Conservation (phyloP, 2,797 vertebrate genomes). For the Coccyzus lansbergi region DNA sequence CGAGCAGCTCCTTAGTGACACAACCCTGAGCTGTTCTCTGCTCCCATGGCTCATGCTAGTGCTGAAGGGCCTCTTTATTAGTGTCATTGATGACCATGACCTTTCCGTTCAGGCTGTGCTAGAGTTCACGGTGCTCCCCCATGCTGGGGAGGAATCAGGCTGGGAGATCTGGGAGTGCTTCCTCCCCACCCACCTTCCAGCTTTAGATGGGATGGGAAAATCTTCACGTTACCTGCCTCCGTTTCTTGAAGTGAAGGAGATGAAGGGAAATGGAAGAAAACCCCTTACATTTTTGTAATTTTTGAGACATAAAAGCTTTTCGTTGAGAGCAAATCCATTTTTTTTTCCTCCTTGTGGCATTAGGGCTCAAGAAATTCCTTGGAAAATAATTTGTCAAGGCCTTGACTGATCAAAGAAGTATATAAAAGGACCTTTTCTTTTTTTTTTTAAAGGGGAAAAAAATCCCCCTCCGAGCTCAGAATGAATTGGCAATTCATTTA, state of each 20-base stretch:
- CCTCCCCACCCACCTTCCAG: not conserved
- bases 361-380: slow-evolving; percentile 77
- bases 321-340: slow-evolving; percentile 57
- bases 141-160: accelerated
- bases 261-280: slow-evolving; percentile 33
- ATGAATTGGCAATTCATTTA: slow-evolving; percentile 82
- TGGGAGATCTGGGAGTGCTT: not conserved
- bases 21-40: not conserved
- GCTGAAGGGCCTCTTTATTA: slow-evolving; percentile 18
- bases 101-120: slow-evolving; percentile 9
- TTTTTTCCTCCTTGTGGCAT: slow-evolving; percentile 45
- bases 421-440: slow-evolving; percentile 74
- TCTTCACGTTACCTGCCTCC: not conserved
- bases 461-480: slow-evolving; percentile 65
- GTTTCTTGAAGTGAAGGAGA: not conserved
- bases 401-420: slow-evolving; percentile 78
- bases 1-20: not conserved
- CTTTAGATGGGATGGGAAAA: not conserved
- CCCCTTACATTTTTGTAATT: slow-evolving; percentile 21
- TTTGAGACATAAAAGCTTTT: slow-evolving; percentile 72
- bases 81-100: slow-evolving; percentile 27
- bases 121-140: not conserved
- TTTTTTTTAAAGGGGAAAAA: not conserved
- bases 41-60: not conserved
- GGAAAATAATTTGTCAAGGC: slow-evolving; percentile 82